These are phyloP conservation scores for Pollenia griseotomentosa DNA, from an alignment of 2,888 invertebrate species.

Conservation along the genomic window DNA sequence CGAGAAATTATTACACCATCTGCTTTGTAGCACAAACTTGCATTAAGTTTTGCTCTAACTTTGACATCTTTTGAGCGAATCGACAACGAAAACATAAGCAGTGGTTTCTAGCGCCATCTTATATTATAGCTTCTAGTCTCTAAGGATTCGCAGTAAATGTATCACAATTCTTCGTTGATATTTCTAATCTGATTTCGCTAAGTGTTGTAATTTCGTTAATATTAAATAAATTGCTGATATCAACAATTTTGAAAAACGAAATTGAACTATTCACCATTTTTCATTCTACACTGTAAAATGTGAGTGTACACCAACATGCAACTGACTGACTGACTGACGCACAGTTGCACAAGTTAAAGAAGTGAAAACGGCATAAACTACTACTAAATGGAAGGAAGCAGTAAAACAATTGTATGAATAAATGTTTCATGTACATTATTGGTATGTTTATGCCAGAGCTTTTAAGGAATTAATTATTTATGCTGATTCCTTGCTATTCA, in stretches of 20 bases:
- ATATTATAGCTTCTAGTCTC: too few relatives aligned
- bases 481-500: conserved; percentile 1
- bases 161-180: too few relatives aligned
- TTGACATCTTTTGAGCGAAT: too few relatives aligned
- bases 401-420: conserved; percentile 62
- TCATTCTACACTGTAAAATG: conserved; percentile 38
- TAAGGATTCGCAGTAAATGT: too few relatives aligned
- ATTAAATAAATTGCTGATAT: too few relatives aligned
- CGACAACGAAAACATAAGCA: too few relatives aligned
- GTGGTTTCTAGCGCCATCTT: too few relatives aligned
- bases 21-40: too few relatives aligned
- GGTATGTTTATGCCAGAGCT: conserved; percentile 31
- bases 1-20: too few relatives aligned
- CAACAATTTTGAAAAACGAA: background rate
- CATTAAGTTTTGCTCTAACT: too few relatives aligned
- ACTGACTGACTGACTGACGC: background rate
- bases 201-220: too few relatives aligned
- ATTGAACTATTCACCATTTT: background rate
- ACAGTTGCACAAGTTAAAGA: conserved; percentile 36
- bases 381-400: conserved; percentile 57
- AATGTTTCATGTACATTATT: conserved; percentile 56
- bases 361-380: conserved; percentile 42
- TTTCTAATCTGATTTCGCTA: too few relatives aligned
- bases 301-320: background rate
- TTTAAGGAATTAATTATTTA: conserved; percentile 57